Conservation (phyloP, 1,140 invertebrate genomes). For the Metopolophium dirhodum region DNA sequence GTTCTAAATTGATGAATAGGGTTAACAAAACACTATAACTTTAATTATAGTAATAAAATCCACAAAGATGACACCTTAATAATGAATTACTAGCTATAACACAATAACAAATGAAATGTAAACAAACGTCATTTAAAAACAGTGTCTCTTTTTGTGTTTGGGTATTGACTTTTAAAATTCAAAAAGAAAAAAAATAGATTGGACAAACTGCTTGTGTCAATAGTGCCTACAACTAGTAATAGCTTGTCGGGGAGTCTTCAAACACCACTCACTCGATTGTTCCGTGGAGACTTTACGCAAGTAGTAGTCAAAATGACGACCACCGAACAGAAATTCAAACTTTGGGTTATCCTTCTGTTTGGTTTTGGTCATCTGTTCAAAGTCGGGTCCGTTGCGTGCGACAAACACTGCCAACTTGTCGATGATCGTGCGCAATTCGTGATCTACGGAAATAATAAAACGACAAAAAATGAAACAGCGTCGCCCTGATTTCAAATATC, state of each 20-base stretch:
- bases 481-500: not conserved
- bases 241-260: not conserved
- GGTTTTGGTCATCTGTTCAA: slow-evolving; percentile 97
- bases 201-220: slow-evolving; percentile 25
- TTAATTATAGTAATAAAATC: not conserved
- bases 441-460: slow-evolving; percentile 69
- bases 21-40: not conserved
- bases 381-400: slow-evolving; percentile 96
- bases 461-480: not conserved
- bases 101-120: not conserved
- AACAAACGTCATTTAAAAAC: not conserved
- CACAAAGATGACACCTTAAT: not conserved
- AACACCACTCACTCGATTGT: slow-evolving; percentile 78
- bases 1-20: not conserved
- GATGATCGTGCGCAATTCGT: slow-evolving; percentile 93
- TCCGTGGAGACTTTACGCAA: slow-evolving; percentile 92
- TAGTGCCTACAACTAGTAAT: not conserved
- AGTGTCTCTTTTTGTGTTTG: not conserved
- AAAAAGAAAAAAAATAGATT: not conserved
- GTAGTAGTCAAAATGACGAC: slow-evolving; percentile 95
- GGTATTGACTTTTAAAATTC: not conserved
- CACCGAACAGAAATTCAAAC: slow-evolving; percentile 95
- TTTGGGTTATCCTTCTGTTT: slow-evolving; percentile 97
- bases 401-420: slow-evolving; percentile 98
- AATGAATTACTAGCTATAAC: not conserved